Evolutionary conservation across 2,797 vertebrate species (phyloP).

Genomic region (Valencia hispanica): DNA sequence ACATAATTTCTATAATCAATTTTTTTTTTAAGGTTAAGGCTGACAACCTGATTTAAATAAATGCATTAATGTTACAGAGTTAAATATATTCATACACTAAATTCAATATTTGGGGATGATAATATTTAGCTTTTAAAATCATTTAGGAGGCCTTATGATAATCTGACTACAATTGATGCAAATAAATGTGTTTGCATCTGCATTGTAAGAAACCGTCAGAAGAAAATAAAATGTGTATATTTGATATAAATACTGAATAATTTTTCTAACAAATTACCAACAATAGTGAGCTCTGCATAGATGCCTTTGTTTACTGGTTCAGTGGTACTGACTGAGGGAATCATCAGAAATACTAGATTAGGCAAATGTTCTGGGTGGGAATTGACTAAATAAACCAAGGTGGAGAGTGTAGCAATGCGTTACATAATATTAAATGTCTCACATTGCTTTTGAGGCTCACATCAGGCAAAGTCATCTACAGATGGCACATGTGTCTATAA

Average conservation of each 20-base stretch:
- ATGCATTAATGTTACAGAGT: not conserved
- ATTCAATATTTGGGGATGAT: not conserved
- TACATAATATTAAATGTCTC: not conserved
- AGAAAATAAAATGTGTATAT: not conserved
- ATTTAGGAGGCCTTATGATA: not conserved
- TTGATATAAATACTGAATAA: not conserved
- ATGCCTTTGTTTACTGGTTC: constrained; percentile 1
- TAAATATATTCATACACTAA: not conserved
- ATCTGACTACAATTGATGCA: not conserved
- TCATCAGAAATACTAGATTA: not conserved
- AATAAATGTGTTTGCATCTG: not conserved
- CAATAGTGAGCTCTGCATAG: not conserved
- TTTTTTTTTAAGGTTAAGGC: not conserved
- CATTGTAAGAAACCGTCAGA: not conserved
- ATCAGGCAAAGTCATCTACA: constrained; percentile 6
- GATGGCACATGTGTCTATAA: not conserved
- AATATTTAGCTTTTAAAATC: not conserved
- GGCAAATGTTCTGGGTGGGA: not conserved
- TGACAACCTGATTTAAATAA: not conserved
- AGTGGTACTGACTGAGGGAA: not conserved
- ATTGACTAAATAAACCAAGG: not conserved
- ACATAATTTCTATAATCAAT: not conserved
- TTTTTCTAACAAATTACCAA: not conserved
- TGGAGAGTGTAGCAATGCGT: not conserved
- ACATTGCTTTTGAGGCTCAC: not conserved